Evolutionary conservation across 2,888 invertebrate genomes (phyloP), one percentile per base, ranked within the genome.

Genomic region (Tipula lateralis): DNA sequence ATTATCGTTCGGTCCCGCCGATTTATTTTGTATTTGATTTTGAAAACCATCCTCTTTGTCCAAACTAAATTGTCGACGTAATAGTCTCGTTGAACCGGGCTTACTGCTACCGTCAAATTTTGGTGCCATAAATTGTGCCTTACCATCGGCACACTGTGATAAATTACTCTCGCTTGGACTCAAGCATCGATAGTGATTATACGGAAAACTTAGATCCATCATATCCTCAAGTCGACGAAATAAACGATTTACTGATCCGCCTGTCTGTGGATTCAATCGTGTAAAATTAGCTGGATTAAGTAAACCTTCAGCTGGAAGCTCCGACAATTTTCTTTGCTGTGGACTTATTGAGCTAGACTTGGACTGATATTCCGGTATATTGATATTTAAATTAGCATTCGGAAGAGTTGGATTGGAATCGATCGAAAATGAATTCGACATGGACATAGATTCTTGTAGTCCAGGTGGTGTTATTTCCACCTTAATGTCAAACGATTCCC

Each of bases 141-240:
- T 90, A 29, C 89, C 89, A 85, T 90, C 90, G 29, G 87, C 87
- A 86, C 88, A 89, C 85, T 90, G 89, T 7, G 90, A 88, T 3
- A 90, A 87, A 85, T 91, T 91, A 86, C 91, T 91, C 87, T 93
- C 92, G 86, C 93, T 93, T 6, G 93, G 93, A 87, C 93, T 93
- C 29, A 94, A 91, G 88, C 93, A 94, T 88, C 94, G 93, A 89
- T 95, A 95, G 86, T 95, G 94, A 88, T 94, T 93, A 89, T 95
- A 95, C 1, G 95, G 94, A 0, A 93, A 93, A 88, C 94, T 94
- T 83, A 94, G 91, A 87, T 95, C 95, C 87, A 90, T 90, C 88
- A 90, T 90, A 86, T 90, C 90, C 86, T 90, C 90, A 84, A 90
- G 89, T 86, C 89, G 89, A 86, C 90, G 90, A 84, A 90, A 90